These are phyloP conservation scores for Theristicus caerulescens DNA, from an alignment of 2,113 vertebrate species.

Conservation along the genomic window DNA sequence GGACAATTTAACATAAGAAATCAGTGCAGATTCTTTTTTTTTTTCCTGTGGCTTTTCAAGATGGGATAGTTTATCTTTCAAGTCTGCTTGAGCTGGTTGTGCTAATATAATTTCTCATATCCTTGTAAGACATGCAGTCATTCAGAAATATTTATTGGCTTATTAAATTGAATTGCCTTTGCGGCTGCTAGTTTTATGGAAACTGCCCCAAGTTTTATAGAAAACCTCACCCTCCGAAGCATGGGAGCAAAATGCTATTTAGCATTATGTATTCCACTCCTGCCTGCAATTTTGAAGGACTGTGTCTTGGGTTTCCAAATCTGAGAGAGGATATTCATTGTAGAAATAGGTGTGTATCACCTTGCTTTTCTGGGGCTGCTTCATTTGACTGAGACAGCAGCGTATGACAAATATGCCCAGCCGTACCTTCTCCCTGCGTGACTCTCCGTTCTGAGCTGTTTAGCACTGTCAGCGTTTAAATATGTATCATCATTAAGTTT, in stretches of 20 bases:
- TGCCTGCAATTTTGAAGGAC: neutral
- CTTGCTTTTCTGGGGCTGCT: neutral
- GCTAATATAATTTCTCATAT: neutral
- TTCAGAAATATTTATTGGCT: slow-evolving; percentile 34
- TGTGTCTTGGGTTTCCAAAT: neutral
- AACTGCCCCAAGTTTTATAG: neutral
- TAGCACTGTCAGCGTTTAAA: neutral
- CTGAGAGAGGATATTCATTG: neutral
- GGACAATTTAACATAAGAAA: neutral
- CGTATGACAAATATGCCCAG: neutral
- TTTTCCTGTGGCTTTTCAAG: neutral
- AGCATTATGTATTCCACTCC: neutral
- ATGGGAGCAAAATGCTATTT: neutral
- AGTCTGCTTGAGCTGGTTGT: neutral
- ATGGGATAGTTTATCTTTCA: neutral
- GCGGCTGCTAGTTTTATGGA: neutral
- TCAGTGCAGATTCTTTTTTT: neutral
- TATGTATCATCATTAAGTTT: neutral
- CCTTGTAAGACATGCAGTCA: neutral
- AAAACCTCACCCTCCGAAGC: neutral
- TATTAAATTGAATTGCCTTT: slow-evolving; percentile 18
- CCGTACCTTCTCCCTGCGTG: neutral
- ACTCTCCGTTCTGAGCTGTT: neutral
- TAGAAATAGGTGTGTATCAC: neutral
- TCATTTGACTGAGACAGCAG: neutral